Conservation (phyloP, 1,140 invertebrate genomes). For the Panagrolaimus sp. region DNA sequence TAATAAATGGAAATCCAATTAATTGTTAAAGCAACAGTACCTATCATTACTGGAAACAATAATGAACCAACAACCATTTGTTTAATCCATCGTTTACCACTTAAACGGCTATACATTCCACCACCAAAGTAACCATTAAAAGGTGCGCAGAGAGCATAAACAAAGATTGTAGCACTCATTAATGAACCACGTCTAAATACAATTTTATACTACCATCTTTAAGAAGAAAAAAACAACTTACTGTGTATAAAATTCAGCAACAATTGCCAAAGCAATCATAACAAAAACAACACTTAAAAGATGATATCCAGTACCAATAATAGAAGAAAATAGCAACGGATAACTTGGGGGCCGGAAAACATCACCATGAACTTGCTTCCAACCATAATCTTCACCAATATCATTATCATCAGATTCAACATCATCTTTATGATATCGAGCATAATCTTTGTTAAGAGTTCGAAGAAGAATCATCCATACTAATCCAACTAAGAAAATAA, state of each 20-base stretch:
- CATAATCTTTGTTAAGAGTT: constrained; percentile 95
- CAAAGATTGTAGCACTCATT: constrained; percentile 91
- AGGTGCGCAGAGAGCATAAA: constrained; percentile 91
- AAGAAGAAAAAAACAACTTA: too few relatives aligned
- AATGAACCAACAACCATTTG: constrained; percentile 95
- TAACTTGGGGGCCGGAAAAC: constrained; percentile 88
- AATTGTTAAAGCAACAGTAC: constrained; percentile 79
- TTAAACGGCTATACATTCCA: constrained; percentile 86
- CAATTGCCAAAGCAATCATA: constrained; percentile 89
- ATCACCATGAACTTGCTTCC: constrained; percentile 99
- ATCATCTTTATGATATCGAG: constrained; percentile 92
- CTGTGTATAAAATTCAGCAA: constrained; percentile 97
- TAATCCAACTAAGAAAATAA: constrained; percentile 95
- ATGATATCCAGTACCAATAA: constrained; percentile 92
- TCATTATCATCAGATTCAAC: constrained; percentile 86
- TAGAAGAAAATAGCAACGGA: constrained; percentile 81
- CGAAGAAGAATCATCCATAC: constrained; percentile 99
- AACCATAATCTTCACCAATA: constrained; percentile 97
- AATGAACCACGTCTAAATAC: constrained; percentile 74
- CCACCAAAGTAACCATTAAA: constrained; percentile 97
- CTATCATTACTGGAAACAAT: constrained; percentile 85
- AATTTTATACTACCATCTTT: too few relatives aligned
- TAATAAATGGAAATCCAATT: constrained; percentile 99
- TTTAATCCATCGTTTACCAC: constrained; percentile 83
- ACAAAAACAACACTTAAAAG: constrained; percentile 80